A percentile compares a stretch with the other conserved stretches of the same genome.
phyloP scores from a whole-genome alignment of 2,113 vertebrate species.

The Aphyosemion australe region DNA sequence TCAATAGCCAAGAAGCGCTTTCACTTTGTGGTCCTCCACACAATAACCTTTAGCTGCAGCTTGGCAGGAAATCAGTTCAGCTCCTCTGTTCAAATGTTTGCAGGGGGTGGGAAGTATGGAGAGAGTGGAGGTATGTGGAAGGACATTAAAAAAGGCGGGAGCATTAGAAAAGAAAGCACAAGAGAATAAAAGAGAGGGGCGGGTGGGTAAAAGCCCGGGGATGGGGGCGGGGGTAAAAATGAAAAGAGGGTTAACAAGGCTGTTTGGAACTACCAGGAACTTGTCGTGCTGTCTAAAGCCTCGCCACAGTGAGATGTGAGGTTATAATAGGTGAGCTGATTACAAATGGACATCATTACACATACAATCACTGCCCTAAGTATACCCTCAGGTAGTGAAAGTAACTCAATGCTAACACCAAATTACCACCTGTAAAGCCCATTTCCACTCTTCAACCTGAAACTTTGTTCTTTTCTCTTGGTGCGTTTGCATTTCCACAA shows the following conservation, averaged over 20 bases:
- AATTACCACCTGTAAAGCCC: no score
- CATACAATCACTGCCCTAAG: no score
- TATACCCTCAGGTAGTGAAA: no score
- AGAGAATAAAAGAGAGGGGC: conserved; percentile 7
- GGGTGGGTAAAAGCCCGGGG: not conserved
- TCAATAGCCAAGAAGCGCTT: conserved; percentile 48
- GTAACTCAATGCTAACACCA: no score
- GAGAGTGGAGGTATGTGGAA: not conserved
- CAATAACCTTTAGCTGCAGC: conserved; percentile 51
- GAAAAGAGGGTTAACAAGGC: conserved; percentile 67
- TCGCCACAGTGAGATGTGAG: conserved; percentile 8
- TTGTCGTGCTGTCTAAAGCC: conserved; percentile 39
- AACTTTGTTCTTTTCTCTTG: no score
- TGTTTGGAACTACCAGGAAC: conserved; percentile 51
- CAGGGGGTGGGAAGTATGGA: conserved; percentile 27
- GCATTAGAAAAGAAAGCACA: not conserved
- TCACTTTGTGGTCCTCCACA: conserved; percentile 37
- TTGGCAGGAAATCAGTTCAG: conserved; percentile 67
- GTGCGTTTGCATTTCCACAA: no score
- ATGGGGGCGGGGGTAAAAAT: conserved; percentile 19
- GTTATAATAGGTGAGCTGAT: not conserved
- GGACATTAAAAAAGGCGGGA: conserved; percentile 21
- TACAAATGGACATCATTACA: not conserved
- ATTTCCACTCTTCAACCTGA: no score
- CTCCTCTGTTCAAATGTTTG: conserved; percentile 63